Evolutionary conservation across 2,113 vertebrate species (phyloP).

Genomic region (Cebidichthys violaceus): DNA sequence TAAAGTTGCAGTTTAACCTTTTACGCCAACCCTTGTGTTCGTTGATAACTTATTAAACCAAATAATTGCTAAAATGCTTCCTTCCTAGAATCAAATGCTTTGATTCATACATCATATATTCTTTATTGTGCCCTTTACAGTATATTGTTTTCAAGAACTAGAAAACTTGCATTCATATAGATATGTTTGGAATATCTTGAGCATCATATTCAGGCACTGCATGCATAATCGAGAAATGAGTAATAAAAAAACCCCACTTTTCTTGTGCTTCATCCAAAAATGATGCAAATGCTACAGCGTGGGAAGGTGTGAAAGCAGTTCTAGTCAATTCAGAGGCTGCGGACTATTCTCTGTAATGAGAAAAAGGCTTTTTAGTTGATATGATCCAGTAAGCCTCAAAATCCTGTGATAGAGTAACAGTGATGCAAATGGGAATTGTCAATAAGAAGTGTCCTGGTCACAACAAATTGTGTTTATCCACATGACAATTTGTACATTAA

Average conservation of each 20-base stretch:
- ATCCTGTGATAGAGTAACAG: conserved; percentile 25
- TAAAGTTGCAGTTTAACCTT: conserved; percentile 5
- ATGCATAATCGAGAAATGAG: conserved; percentile 54
- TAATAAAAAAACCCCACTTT: conserved; percentile 39
- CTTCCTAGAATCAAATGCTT: neutral
- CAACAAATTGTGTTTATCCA: conserved; percentile 22
- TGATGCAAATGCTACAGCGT: conserved; percentile 55
- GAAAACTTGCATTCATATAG: conserved; percentile 10
- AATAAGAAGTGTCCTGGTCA: conserved; percentile 31
- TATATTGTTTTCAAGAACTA: neutral
- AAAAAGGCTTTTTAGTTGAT: conserved; percentile 59
- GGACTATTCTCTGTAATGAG: conserved; percentile 50
- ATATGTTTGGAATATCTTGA: conserved; percentile 25
- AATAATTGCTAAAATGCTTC: neutral
- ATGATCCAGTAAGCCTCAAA: conserved; percentile 56
- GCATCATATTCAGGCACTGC: conserved; percentile 48
- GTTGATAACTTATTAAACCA: neutral
- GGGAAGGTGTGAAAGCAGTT: conserved; percentile 74
- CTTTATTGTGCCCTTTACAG: conserved; percentile 12
- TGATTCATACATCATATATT: conserved; percentile 9
- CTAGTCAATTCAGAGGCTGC: conserved; percentile 53
- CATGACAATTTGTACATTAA: conserved; percentile 6
- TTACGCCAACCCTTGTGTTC: neutral
- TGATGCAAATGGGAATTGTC: conserved; percentile 51
- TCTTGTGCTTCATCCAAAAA: conserved; percentile 55